Percentiles rank a stretch among this genome's conserved stretches.
These are phyloP conservation scores for Madoqua kirkii DNA, from an alignment of 2,113 vertebrate genomes.

Conservation along the genomic window DNA sequence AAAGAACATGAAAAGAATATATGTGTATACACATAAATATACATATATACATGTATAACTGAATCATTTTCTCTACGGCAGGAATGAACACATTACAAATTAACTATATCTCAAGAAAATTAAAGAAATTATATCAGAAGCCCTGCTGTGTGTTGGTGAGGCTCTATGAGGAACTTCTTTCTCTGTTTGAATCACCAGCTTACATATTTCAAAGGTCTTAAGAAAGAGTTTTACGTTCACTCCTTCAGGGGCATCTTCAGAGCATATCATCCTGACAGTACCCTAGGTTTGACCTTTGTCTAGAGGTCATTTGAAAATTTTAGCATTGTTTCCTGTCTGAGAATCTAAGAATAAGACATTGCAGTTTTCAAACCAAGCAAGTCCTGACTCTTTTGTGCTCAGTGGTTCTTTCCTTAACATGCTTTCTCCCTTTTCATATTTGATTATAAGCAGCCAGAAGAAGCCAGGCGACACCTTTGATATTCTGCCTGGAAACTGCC, in stretches of 20 bases:
- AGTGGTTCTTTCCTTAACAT: background rate
- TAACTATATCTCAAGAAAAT: background rate
- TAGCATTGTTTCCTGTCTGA: background rate
- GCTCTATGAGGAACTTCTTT: background rate
- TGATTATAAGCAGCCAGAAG: background rate
- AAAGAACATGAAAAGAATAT: background rate
- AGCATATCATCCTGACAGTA: background rate
- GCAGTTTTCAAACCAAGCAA: slow-evolving; percentile 31
- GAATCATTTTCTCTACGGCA: background rate
- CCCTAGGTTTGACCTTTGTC: slow-evolving; percentile 20
- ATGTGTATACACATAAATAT: background rate
- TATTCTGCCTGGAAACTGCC: background rate
- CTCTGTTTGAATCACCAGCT: background rate
- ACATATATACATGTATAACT: background rate
- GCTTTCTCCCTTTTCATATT: background rate
- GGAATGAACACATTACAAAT: background rate
- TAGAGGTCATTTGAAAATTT: slow-evolving; percentile 44
- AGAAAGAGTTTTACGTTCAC: background rate
- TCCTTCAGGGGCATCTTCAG: background rate
- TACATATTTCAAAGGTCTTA: background rate
- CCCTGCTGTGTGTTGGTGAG: background rate
- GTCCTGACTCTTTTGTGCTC: background rate
- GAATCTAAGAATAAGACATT: background rate
- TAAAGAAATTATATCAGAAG: background rate
- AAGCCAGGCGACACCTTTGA: background rate